Base-by-base conservation (phyloP, 2,797 vertebrate genomes). In the Enteromius trimaculatus region DNA sequence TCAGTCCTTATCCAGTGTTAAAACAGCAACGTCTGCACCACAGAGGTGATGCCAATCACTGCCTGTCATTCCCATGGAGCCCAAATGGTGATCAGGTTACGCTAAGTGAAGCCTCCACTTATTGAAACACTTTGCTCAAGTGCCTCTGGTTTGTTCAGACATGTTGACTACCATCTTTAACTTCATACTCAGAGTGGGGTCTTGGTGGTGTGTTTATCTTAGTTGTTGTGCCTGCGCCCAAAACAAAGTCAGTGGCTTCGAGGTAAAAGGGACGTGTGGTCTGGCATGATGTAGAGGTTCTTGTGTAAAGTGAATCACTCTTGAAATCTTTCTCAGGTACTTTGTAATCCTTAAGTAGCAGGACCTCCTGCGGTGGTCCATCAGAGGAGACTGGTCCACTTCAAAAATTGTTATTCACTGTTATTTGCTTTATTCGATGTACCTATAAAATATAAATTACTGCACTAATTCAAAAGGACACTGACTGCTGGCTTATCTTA, bases 61-160 rank as follows among this genome's bases (percentile, higher is more conserved):
- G 74, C 72, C 88, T 87, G 90, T 94, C 92, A 91, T 85, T 91
- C 85, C 55, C 87, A 87, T 85, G 78, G 81, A 88, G 79, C 83
- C 79, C 81, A 88, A 87, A 85, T 77, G 55, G 75, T 82, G 90
- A 91, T 93, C 90, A 71, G 82, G 92, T 93, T 93, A 90, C 92
- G 82, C 80, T 72, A 74, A 81, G 80, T 85, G 84, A 87, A 82
- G 77, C 80, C 80, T 84, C 44, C 42, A 71, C 82, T 83, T 89
- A 79, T 79, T 77, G 64, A 83, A 85, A 84, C 87, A 84, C 87
- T 88, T 79, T 76, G 49, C 85, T 89, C 77, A 88, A 91, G 89
- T 91, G 89, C 79, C 69, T 70, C 82, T 86, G 37, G 85, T 89
- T 90, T 90, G 92, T 91, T 89, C 85, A 85, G 87, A 87, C 90